Conservation (phyloP, 2,888 invertebrate genomes). For the Actias luna region DNA sequence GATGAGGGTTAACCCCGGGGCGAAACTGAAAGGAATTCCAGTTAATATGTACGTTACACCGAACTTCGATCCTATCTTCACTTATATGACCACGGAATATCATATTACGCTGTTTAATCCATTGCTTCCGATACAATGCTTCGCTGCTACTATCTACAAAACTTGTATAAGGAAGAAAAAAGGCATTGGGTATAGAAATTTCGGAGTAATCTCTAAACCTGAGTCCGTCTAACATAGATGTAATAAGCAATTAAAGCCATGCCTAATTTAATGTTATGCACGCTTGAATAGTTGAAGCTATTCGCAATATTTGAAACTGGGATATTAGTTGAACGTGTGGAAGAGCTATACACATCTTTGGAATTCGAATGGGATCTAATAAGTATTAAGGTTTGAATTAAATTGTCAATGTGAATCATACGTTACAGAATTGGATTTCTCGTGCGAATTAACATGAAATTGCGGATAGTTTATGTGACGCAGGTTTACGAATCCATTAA, state of each 20-base stretch:
- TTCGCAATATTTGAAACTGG: slow-evolving; percentile 41
- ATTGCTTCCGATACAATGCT: slow-evolving; percentile 27
- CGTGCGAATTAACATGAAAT: not conserved
- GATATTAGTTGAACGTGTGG: slow-evolving; percentile 28
- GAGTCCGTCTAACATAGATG: slow-evolving; percentile 22
- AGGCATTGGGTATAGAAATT: slow-evolving; percentile 27
- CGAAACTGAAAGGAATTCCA: slow-evolving; percentile 69
- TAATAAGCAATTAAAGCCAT: slow-evolving; percentile 42
- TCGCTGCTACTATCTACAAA: not conserved
- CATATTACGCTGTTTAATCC: slow-evolving; percentile 21
- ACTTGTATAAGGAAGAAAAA: slow-evolving; percentile 9
- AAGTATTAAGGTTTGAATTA: slow-evolving; percentile 12
- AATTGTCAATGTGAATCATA: not conserved
- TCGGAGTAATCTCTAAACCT: not conserved
- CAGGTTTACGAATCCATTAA: not conserved
- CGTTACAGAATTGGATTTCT: not conserved
- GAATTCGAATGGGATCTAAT: slow-evolving; percentile 16
- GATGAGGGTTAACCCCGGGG: slow-evolving; percentile 63
- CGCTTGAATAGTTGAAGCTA: slow-evolving; percentile 39
- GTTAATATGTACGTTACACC: slow-evolving; percentile 64
- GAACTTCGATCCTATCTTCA: slow-evolving; percentile 45
- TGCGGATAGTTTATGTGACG: not conserved
- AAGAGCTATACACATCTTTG: slow-evolving; percentile 18
- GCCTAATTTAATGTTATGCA: slow-evolving; percentile 36
- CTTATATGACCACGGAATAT: slow-evolving; percentile 26